Conservation (phyloP, 2,797 vertebrate species). For the Catharus ustulatus region DNA sequence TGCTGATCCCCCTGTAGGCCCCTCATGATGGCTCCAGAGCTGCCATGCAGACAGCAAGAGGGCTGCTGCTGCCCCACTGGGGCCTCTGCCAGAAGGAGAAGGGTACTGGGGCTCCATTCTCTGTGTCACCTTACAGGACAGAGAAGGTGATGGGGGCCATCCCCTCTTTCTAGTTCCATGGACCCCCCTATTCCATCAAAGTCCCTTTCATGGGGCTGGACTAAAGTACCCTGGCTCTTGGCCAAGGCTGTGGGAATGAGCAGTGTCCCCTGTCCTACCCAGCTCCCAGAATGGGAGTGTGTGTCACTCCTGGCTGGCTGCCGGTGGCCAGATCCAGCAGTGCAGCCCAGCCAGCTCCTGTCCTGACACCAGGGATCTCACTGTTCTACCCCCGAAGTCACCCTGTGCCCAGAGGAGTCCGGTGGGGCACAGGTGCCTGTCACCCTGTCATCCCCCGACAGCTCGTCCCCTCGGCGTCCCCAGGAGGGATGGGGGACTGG, state of each 20-base stretch:
- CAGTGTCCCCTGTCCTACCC: rapidly evolving
- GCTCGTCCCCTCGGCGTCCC: rapidly evolving
- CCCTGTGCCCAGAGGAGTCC: rapidly evolving
- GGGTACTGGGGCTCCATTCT: rapidly evolving
- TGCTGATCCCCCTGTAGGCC: rapidly evolving
- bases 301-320: background rate
- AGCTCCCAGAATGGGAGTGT: background rate
- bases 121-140: background rate
- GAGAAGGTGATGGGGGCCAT: background rate
- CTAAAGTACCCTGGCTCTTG: background rate
- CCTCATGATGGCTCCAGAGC: background rate
- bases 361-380: rapidly evolving
- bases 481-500: constrained; percentile 71
- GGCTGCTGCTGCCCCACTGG: background rate
- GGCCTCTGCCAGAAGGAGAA: background rate
- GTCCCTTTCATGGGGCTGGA: background rate
- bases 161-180: background rate
- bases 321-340: background rate
- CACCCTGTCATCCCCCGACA: rapidly evolving
- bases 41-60: background rate
- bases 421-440: rapidly evolving
- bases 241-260: background rate
- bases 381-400: rapidly evolving
- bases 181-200: background rate
- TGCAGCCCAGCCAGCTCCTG: background rate